Conservation (phyloP, 1,140 invertebrate species). For the Lepeophtheirus salmonis region DNA sequence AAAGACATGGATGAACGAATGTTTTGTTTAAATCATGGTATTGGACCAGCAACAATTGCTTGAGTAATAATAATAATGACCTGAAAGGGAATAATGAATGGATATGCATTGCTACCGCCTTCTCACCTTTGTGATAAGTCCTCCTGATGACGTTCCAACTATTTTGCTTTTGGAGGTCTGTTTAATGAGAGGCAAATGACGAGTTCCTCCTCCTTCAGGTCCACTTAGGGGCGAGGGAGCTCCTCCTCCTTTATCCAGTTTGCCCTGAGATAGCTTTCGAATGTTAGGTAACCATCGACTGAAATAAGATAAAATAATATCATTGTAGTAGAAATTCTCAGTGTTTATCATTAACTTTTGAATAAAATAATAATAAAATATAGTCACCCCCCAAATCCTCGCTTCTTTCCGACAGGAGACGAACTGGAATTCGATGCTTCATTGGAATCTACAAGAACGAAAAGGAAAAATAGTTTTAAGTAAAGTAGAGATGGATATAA, state of each 20-base stretch:
- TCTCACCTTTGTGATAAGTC: no score
- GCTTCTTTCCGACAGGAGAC: slow-evolving; percentile 49
- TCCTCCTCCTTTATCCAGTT: slow-evolving; percentile 46
- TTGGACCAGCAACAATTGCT: no score
- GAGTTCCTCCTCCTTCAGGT: no score
- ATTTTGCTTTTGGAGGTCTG: background rate
- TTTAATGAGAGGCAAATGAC: background rate
- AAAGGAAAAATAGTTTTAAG: background rate
- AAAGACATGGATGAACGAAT: no score
- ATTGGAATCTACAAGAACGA: slow-evolving; percentile 12
- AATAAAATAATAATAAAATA: no score
- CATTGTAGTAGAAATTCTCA: slow-evolving; percentile 16
- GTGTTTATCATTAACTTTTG: background rate
- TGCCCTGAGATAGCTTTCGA: slow-evolving; percentile 68
- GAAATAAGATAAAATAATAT: slow-evolving; percentile 28
- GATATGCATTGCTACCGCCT: no score
- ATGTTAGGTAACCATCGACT: slow-evolving; percentile 77
- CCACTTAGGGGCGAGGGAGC: background rate
- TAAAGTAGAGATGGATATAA: no score
- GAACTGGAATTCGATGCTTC: background rate
- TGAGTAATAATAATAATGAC: no score
- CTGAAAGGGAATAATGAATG: no score
- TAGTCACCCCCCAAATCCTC: slow-evolving; percentile 58
- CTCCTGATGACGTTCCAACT: no score
- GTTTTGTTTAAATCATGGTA: no score